Evolutionary conservation across 1,140 invertebrate genomes (phyloP).

Genomic region (Drosophila sulfurigaster): DNA sequence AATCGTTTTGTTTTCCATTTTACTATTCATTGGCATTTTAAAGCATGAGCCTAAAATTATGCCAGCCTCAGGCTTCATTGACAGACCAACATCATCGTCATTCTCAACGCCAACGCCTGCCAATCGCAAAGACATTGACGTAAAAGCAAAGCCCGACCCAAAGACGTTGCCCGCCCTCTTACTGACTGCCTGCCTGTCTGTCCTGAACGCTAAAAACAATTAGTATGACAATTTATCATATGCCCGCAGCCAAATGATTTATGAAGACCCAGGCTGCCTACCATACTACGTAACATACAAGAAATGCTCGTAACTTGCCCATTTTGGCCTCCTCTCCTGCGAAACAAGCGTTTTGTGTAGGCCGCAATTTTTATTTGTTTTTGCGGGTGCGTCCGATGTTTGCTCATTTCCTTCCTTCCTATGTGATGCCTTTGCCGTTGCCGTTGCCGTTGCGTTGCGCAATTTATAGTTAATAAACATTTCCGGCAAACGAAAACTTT

Average conservation of each 20-base stretch:
- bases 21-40: slow-evolving; percentile 48
- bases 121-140: slow-evolving; percentile 9
- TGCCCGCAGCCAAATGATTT: slow-evolving; percentile 76
- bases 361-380: slow-evolving; percentile 65
- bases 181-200: slow-evolving; percentile 34
- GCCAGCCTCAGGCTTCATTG: slow-evolving; percentile 34
- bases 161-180: slow-evolving; percentile 4
- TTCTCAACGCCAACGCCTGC: slow-evolving; percentile 6
- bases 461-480: slow-evolving; percentile 83
- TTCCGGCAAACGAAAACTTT: slow-evolving; percentile 60
- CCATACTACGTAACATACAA: slow-evolving; percentile 26
- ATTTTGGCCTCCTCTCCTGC: slow-evolving; percentile 8
- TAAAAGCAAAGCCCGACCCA: slow-evolving; percentile 11
- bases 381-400: slow-evolving; percentile 74
- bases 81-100: slow-evolving; percentile 35
- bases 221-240: slow-evolving; percentile 84
- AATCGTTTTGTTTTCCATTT: slow-evolving; percentile 48
- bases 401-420: slow-evolving; percentile 76
- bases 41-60: slow-evolving; percentile 22
- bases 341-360: slow-evolving; percentile 24
- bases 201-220: slow-evolving; percentile 80
- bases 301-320: slow-evolving; percentile 28
- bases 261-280: slow-evolving; percentile 57
- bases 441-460: slow-evolving; percentile 63
- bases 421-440: slow-evolving; percentile 16